Evolutionary conservation across 2,888 invertebrate species (phyloP).

Genomic region (Melanophora roralis): DNA sequence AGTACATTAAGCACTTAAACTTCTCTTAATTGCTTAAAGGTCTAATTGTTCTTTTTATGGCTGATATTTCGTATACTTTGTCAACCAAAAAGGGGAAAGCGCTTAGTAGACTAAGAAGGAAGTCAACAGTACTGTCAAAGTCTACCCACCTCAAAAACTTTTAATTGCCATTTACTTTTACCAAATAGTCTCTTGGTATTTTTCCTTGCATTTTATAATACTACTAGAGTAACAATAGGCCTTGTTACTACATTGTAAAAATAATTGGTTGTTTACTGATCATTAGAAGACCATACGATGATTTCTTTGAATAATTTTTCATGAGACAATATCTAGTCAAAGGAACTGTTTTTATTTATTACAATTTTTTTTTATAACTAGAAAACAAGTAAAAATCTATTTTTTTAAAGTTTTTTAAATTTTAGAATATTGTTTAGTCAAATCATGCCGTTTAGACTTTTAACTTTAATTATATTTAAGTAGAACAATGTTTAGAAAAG

Average conservation of each 20-base stretch:
- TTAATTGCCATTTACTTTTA: constrained; percentile 75
- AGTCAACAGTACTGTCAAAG: background rate
- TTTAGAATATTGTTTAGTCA: no score
- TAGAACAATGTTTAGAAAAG: no score
- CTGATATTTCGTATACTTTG: constrained; percentile 30
- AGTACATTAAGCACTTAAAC: constrained; percentile 18
- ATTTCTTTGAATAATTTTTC: background rate
- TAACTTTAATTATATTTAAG: no score
- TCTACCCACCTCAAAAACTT: constrained; percentile 66
- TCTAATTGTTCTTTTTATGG: constrained; percentile 49
- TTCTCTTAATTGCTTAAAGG: constrained; percentile 43
- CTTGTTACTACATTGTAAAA: constrained; percentile 2
- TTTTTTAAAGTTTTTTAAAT: no score
- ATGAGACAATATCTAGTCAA: background rate
- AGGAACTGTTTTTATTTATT: background rate
- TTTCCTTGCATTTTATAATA: background rate
- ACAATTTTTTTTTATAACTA: no score
- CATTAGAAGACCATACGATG: constrained; percentile 18
- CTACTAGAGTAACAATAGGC: background rate
- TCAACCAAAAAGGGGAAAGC: background rate
- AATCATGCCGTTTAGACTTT: no score
- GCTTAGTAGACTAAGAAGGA: background rate
- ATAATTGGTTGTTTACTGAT: constrained; percentile 41
- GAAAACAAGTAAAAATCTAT: no score
- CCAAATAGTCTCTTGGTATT: constrained; percentile 70